Evolutionary conservation across 2,888 invertebrate genomes (phyloP).

Genomic region (Drosophila anomalata): DNA sequence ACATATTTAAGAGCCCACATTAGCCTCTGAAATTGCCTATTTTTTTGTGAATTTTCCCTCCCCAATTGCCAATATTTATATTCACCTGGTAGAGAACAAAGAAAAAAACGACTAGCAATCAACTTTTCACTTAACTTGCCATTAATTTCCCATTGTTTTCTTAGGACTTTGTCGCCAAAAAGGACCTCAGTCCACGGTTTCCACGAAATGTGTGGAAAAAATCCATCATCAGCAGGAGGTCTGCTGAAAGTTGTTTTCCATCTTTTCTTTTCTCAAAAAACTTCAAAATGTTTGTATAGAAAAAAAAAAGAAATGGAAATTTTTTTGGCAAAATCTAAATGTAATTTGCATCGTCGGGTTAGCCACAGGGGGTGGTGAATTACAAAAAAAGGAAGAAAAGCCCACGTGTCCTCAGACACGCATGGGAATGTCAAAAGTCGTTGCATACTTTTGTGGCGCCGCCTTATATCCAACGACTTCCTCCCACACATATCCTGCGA

Average conservation of each 20-base stretch:
- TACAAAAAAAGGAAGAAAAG: constrained; percentile 2
- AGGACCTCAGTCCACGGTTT: constrained; percentile 24
- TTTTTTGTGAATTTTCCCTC: neutral
- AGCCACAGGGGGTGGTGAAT: constrained; percentile 25
- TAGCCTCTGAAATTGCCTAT: neutral
- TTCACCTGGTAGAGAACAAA: neutral
- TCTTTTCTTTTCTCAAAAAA: constrained; percentile 11
- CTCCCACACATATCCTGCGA: constrained; percentile 24
- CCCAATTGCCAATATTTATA: constrained; percentile 8
- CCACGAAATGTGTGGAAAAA: constrained; percentile 10
- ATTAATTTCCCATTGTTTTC: constrained; percentile 44
- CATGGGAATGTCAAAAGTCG: constrained; percentile 45
- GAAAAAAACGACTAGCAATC: constrained; percentile 13
- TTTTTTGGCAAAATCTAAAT: constrained; percentile 54
- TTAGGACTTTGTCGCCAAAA: constrained; percentile 34
- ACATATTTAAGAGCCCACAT: neutral
- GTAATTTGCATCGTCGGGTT: constrained; percentile 54
- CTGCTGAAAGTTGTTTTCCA: constrained; percentile 9
- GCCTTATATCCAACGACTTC: neutral
- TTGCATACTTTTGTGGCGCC: constrained; percentile 25
- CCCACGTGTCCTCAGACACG: constrained; percentile 21
- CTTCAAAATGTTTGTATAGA: constrained; percentile 16
- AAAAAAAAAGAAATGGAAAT: constrained; percentile 1
- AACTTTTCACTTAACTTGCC: constrained; percentile 45
- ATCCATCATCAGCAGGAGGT: constrained; percentile 43